Conservation (phyloP, 2,797 vertebrate species). For the Periophthalmus magnuspinnatus region DNA sequence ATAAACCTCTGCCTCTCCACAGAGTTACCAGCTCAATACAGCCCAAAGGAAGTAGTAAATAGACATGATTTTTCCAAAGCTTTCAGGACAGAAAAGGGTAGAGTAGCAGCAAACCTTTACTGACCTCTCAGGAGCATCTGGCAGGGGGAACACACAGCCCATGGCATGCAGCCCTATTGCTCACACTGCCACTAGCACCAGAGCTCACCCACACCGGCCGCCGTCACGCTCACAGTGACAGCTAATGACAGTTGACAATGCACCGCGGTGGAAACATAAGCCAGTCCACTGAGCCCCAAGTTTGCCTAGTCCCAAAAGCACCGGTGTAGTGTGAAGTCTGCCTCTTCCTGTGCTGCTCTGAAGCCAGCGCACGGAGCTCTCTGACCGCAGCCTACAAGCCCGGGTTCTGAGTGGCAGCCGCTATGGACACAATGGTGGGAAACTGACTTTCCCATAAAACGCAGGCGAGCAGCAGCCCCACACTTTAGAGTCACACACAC, state of each 20-base stretch:
- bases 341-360: conserved; percentile 62
- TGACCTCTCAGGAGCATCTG: conserved; percentile 81
- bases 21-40: conserved; percentile 6
- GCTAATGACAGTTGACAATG: conserved; percentile 40
- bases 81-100: background rate
- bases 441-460: conserved; percentile 86
- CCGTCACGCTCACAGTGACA: conserved; percentile 55
- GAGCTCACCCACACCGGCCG: conserved; percentile 51
- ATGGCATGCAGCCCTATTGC: conserved; percentile 72
- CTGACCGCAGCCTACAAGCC: conserved; percentile 50
- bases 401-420: conserved; percentile 84
- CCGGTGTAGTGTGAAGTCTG: conserved; percentile 54
- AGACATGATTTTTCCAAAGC: conserved; percentile 6
- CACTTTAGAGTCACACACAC: conserved; percentile 69
- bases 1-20: conserved; percentile 12
- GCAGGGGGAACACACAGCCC: conserved; percentile 90
- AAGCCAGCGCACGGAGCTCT: conserved; percentile 36
- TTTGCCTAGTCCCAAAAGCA: conserved; percentile 47
- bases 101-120: conserved; percentile 54
- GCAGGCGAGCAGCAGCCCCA: conserved; percentile 66
- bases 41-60: background rate
- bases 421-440: conserved; percentile 79
- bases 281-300: conserved; percentile 31
- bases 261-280: conserved; percentile 39
- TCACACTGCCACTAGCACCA: conserved; percentile 53